Evolutionary conservation across 2,888 invertebrate species (phyloP).

Genomic region (Conchocele bisecta): DNA sequence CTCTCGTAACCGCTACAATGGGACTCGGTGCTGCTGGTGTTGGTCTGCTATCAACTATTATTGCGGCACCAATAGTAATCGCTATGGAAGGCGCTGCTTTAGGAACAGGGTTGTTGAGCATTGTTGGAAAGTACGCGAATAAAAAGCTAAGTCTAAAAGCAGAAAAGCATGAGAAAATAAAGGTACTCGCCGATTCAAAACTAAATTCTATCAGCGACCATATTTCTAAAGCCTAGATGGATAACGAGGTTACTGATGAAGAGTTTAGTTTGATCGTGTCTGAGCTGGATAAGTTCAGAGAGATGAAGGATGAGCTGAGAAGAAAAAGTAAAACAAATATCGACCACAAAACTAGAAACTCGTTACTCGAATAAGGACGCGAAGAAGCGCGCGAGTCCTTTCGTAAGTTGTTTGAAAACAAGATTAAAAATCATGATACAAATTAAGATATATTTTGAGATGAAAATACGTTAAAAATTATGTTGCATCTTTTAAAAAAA

Average conservation of each 20-base stretch:
- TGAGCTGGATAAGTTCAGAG: too few species aligned
- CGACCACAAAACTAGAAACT: background rate
- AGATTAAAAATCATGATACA: background rate
- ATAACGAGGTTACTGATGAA: constrained; percentile 22
- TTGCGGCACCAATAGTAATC: background rate
- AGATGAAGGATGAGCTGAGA: constrained; percentile 9
- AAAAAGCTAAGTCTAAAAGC: constrained; percentile 16
- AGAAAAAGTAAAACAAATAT: background rate
- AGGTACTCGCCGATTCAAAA: constrained; percentile 21
- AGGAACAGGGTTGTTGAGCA: background rate
- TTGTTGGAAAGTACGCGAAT: constrained; percentile 10
- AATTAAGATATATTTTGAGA: background rate
- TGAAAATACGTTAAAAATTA: background rate
- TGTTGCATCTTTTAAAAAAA: constrained; percentile 17
- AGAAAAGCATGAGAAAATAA: constrained; percentile 33
- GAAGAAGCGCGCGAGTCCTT: constrained; percentile 13
- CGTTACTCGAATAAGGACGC: constrained; percentile 11
- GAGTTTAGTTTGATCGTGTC: constrained; percentile 25
- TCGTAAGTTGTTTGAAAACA: constrained; percentile 9
- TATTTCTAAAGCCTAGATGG: constrained; percentile 20
- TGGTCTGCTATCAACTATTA: constrained; percentile 8
- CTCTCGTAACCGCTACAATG: background rate
- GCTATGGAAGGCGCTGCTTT: constrained; percentile 8
- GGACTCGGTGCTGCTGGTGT: constrained; percentile 1
- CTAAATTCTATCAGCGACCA: constrained; percentile 15